Base-by-base conservation (phyloP, 2,888 invertebrate genomes). In the Trichogramma evanescens region DNA sequence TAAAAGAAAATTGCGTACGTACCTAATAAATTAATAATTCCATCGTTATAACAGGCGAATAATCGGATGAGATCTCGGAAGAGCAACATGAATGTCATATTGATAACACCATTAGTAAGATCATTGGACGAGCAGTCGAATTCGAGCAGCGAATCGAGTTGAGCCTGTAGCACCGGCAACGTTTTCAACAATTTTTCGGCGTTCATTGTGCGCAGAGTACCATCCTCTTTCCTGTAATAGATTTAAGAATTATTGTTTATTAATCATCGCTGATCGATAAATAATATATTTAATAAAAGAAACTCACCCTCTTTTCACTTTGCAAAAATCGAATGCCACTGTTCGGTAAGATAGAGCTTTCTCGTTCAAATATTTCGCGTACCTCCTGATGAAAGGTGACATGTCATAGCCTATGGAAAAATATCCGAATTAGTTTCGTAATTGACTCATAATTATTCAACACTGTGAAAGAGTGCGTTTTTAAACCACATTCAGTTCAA, bases 1-100 rank as follows among this genome's bases (percentile, higher is more conserved):
- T 10, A 13, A 6, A 49, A 7, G n/a, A 49, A 49, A 49, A 10
- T 49, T 49, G 13, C 7, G 53, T 38, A 38, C 73, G 77, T 76
- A 88, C 88, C 88, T 81, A 98, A 82, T 69, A 98, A 85, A 82
- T 98, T 98, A 73, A 98, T 99, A 72, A 98, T 95, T 68, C 97
- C 99, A 81, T 99, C 99, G 81, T 99, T 99, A 83, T 99, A 99
- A 81, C 98, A 97, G 64, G 99, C 99, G 82, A 99, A 99, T 70
- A 99, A 84, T 66, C 99, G 88, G 76, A 99, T 99, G 76, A 99
- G 88, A 85, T 99, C 99, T 79, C 98, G 88, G 82, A 99, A 99
- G 65, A 99, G 86, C 68, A 99, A 84, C 92, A 99, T 96, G 80
- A 99, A 99, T 77, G 95, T 93, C 86, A 97, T 95, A 78, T 96